Conservation (phyloP, 2,888 invertebrate genomes). For the Proisotoma minuta region DNA sequence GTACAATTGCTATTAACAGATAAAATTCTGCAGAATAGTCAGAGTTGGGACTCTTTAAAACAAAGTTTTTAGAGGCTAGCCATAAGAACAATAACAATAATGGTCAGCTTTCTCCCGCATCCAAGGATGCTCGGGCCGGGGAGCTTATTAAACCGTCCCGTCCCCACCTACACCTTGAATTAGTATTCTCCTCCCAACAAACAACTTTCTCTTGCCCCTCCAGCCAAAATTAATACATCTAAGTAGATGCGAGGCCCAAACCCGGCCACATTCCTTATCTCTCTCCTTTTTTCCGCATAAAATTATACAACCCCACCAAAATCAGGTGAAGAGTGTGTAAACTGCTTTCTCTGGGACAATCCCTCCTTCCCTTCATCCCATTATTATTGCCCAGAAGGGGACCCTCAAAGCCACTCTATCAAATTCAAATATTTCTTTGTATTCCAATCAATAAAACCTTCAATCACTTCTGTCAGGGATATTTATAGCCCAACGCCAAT, state of each 20-base stretch:
- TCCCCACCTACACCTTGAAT: no score
- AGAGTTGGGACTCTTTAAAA: not conserved
- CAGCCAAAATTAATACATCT: not conserved
- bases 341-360: no score
- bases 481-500: not conserved
- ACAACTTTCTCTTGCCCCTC: not conserved
- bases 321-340: not conserved
- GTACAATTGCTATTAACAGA: slow-evolving; percentile 11
- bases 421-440: no score
- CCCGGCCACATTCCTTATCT: not conserved
- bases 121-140: no score
- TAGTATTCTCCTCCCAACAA: not conserved
- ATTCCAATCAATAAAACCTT: not conserved
- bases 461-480: not conserved
- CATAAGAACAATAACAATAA: slow-evolving; percentile 15
- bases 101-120: not conserved
- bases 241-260: not conserved
- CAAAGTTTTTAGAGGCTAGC: not conserved
- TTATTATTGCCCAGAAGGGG: no score
- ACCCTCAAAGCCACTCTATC: no score
- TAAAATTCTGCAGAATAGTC: slow-evolving; percentile 4
- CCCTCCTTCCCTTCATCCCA: not conserved
- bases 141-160: no score
- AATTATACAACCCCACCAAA: not conserved
- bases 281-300: not conserved